Evolutionary conservation across 2,113 vertebrate species (phyloP).

Genomic region (Coreoperca whiteheadi): DNA sequence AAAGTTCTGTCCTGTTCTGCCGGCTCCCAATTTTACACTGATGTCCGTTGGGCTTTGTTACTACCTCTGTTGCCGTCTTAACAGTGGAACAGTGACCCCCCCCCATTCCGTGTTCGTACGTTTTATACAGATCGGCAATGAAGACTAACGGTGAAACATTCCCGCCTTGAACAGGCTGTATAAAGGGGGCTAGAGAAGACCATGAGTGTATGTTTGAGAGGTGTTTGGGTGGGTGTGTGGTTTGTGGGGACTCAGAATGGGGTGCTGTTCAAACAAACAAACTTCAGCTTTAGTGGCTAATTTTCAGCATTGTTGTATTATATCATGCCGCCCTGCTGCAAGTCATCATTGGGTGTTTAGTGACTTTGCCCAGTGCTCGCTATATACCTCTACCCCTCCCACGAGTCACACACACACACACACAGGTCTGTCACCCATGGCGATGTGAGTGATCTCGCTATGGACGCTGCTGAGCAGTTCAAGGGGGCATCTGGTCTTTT

Average conservation of each 20-base stretch:
- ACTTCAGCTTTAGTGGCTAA: conserved; percentile 28
- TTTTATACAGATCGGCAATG: too few species aligned
- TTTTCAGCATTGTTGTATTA: conserved; percentile 65
- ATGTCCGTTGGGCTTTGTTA: too few species aligned
- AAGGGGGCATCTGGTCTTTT: conserved; percentile 81
- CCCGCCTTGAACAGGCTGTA: too few species aligned
- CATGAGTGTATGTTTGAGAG: background rate
- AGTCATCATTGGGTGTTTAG: conserved; percentile 69
- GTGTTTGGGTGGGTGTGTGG: background rate
- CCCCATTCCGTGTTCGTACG: too few species aligned
- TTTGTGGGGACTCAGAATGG: conserved; percentile 23
- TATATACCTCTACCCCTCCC: conserved; percentile 23
- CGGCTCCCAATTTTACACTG: background rate
- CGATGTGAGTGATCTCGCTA: conserved; percentile 78
- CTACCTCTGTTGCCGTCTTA: too few species aligned
- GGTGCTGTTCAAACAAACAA: conserved; percentile 53
- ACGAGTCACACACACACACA: conserved; percentile 35
- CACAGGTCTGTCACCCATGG: conserved; percentile 73
- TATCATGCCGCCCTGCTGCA: conserved; percentile 60
- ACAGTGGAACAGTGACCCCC: too few species aligned
- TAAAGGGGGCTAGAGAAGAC: background rate
- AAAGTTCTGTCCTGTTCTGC: background rate
- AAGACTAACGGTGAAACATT: too few species aligned
- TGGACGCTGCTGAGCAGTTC: conserved; percentile 72
- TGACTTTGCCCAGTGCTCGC: conserved; percentile 68